phyloP scores from a whole-genome alignment of 2,888 invertebrate species.

The Cryptocephalus moraei region DNA sequence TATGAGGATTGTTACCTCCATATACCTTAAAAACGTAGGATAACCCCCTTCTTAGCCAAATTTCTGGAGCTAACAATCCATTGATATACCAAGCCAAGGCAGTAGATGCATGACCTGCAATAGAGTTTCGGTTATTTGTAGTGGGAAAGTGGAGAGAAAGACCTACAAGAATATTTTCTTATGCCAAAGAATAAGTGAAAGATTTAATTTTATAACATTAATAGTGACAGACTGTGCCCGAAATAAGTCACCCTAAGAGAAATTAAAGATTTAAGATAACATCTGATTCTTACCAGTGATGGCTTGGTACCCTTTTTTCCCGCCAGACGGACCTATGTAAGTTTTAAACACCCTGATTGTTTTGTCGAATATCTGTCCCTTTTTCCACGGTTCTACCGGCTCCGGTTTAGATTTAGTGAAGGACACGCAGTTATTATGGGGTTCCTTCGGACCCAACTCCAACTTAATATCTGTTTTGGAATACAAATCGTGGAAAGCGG shows the following conservation, averaged over 20 bases:
- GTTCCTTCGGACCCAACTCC: conserved; percentile 54
- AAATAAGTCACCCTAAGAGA: no score
- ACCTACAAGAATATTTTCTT: background rate
- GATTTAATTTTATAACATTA: background rate
- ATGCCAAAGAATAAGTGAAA: background rate
- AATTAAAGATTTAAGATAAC: no score
- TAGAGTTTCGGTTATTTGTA: background rate
- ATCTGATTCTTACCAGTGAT: conserved; percentile 46
- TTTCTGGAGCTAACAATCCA: conserved; percentile 76
- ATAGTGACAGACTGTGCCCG: no score
- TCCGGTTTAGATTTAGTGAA: conserved; percentile 47
- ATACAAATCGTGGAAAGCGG: conserved; percentile 73
- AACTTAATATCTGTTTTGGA: conserved; percentile 60
- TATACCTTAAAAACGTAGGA: conserved; percentile 71
- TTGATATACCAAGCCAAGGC: conserved; percentile 88
- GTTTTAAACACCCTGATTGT: conserved; percentile 69
- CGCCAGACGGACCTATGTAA: conserved; percentile 76
- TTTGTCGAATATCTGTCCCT: conserved; percentile 54
- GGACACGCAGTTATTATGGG: conserved; percentile 60
- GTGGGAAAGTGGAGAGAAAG: background rate
- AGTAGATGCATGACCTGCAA: conserved; percentile 52
- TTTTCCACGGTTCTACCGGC: conserved; percentile 46
- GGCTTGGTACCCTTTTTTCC: conserved; percentile 65
- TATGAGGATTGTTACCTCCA: conserved; percentile 85
- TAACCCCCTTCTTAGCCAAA: conserved; percentile 76